Evolutionary conservation across 2,797 vertebrate genomes (phyloP).

Genomic region (Gastrophryne carolinensis): DNA sequence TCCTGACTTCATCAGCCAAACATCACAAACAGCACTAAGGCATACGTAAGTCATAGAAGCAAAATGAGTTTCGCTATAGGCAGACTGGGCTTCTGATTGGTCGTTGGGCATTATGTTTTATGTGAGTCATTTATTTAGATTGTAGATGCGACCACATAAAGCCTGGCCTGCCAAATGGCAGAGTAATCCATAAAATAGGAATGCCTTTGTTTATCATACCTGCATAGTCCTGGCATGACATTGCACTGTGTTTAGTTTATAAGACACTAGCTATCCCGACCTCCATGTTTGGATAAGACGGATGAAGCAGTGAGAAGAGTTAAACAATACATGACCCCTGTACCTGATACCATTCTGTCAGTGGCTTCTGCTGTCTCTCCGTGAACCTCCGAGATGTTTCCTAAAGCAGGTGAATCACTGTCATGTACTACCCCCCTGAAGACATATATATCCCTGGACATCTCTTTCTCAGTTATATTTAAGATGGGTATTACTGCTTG

Average conservation of each 20-base stretch:
- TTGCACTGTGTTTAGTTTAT: background rate
- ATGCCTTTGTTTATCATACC: background rate
- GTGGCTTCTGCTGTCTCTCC: background rate
- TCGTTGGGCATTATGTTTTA: background rate
- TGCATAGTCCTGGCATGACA: background rate
- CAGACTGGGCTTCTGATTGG: background rate
- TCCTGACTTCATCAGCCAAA: no score
- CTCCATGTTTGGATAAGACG: constrained; percentile 17
- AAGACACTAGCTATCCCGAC: background rate
- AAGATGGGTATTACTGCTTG: no score
- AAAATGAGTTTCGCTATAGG: background rate
- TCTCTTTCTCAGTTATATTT: no score
- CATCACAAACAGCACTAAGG: background rate
- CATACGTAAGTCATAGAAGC: background rate
- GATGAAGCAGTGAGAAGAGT: constrained; percentile 16
- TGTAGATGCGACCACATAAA: no score
- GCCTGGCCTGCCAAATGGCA: background rate
- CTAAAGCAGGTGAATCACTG: no score
- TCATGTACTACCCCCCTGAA: no score
- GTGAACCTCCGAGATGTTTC: no score
- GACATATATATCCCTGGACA: no score
- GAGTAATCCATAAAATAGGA: background rate
- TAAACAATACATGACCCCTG: constrained; percentile 22
- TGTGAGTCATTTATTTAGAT: no score
- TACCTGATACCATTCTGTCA: background rate